Evolutionary conservation across 2,113 vertebrate species (phyloP).

Genomic region (Speoplatyrhinus poulsoni): DNA sequence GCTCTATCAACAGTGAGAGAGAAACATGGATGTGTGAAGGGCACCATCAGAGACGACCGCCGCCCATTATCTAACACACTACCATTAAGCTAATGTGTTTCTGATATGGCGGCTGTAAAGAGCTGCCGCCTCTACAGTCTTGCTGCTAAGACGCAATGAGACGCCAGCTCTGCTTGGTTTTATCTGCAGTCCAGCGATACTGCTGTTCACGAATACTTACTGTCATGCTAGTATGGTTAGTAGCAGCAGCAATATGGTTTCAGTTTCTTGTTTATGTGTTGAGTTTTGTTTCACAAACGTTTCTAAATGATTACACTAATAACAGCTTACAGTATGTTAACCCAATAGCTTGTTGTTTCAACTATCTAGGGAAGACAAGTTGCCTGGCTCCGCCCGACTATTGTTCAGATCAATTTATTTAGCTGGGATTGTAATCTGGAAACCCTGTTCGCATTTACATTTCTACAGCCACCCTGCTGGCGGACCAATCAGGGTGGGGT

Average conservation of each 20-base stretch:
- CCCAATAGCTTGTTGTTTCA: too few species aligned
- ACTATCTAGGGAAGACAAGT: too few species aligned
- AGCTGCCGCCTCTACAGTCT: background rate
- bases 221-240: too few species aligned
- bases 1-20: conserved; percentile 8
- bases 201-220: background rate
- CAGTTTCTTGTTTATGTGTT: background rate
- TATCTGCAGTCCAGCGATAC: background rate
- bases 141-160: background rate
- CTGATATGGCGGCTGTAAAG: conserved; percentile 6
- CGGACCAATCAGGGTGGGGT: too few species aligned
- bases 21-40: background rate
- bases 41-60: conserved; percentile 5
- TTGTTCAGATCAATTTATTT: too few species aligned
- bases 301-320: too few species aligned
- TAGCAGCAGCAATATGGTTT: background rate
- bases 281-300: too few species aligned
- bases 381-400: too few species aligned
- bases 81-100: background rate
- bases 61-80: background rate
- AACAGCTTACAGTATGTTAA: too few species aligned
- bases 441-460: too few species aligned
- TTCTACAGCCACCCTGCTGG: too few species aligned
- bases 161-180: background rate
- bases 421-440: too few species aligned